These are phyloP conservation scores for Onchidella celtica DNA, from an alignment of 2,888 invertebrate genomes.

Conservation along the genomic window DNA sequence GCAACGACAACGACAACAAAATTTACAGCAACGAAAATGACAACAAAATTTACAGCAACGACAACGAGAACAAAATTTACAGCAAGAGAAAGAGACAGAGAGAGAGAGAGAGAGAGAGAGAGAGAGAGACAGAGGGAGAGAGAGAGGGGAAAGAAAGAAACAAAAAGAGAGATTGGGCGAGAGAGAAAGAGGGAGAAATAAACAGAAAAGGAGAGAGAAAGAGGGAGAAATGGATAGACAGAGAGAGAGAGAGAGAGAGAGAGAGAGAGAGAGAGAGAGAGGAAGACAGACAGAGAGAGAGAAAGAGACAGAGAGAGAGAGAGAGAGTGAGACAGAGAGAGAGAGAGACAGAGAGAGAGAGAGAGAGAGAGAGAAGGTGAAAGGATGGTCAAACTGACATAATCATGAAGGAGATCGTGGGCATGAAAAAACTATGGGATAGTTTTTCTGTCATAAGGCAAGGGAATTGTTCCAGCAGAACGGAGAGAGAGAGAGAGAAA, in stretches of 20 bases:
- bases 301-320: not conserved
- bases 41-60: no score
- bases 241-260: no score
- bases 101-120: not conserved
- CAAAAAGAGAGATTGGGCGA: not conserved
- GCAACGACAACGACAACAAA: no score
- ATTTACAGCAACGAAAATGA: no score
- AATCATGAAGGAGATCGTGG: not conserved
- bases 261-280: no score
- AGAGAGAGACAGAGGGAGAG: not conserved
- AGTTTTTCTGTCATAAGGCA: not conserved
- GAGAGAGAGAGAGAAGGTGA: not conserved
- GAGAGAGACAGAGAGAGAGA: not conserved
- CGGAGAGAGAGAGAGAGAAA: conserved; percentile 27
- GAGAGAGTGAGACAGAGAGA: not conserved
- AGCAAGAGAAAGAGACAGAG: no score
- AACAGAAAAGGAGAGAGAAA: not conserved
- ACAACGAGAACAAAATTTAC: no score
- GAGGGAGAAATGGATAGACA: no score
- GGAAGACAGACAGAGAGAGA: not conserved
- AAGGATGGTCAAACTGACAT: not conserved
- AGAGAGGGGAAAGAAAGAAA: not conserved
- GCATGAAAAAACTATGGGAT: not conserved
- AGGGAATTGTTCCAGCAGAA: not conserved
- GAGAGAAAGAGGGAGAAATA: not conserved